Base-by-base conservation (phyloP, 2,888 invertebrate species). In the Gymnoscelis rufifasciata region DNA sequence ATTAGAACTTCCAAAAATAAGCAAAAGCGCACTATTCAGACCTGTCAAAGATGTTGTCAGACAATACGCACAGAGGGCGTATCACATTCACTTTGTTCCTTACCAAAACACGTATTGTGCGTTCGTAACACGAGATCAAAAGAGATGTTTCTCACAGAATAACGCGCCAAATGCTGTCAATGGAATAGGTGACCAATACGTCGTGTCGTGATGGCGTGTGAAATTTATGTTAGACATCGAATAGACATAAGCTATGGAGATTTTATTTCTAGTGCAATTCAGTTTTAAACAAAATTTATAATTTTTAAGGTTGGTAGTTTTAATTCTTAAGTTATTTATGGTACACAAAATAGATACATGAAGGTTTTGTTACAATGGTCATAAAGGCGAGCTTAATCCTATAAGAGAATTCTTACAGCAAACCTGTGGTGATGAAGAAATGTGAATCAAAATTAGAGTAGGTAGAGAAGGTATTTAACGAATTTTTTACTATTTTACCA, bases 81-180 rank as follows among this genome's bases (percentile, higher is more conserved):
- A 56, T 51, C 54, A 38, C 47, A 51, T 47, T 42, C 35, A 10
- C 35, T 50, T 47, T 51, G 54, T 52, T 48, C 43, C 30, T 11
- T 24, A 51, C 51, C 55, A 51, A 51, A 54, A 54, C 52, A 51
- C 10, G 24, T 19, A 24, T 54, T 54, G 54, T 52, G 47, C 41
- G 24, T 33, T 12, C 27, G 60, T 52, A 58, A 58, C 49, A 33
- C 43, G 52, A 60, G 37, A 51, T 47, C 35, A 42, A n/a, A 30
- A 28, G 26, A 29, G 43, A 30, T 41, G 33, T 14, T 41, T 48
- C 46, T 44, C 47, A 43, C 42, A 51, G 47, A 53, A 47, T 51
- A 51, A 39, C 50, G 39, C 5, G 19, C 19, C 19, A 19, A 19
- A 19, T 3, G 3, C 5, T 41, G 28, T 40, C 50, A 45, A 52